These are phyloP conservation scores for Bos indicus DNA, from an alignment of 2,113 vertebrate genomes.

Conservation along the genomic window DNA sequence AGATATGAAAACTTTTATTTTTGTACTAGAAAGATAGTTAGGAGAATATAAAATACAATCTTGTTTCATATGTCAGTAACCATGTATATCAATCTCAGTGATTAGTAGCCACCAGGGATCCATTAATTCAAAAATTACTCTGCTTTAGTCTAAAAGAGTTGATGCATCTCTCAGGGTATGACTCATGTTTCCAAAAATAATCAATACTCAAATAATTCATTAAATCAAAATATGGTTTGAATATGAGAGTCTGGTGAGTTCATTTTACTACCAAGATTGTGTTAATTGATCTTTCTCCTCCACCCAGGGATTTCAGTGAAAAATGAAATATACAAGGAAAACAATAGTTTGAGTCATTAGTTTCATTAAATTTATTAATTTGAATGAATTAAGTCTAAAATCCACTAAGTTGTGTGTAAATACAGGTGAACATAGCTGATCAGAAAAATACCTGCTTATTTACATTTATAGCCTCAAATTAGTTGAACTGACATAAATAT, in stretches of 20 bases:
- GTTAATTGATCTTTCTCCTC: not conserved
- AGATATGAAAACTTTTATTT: not conserved
- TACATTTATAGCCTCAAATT: not conserved
- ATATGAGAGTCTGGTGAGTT: not conserved
- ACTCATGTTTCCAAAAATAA: not conserved
- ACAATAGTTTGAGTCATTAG: not conserved
- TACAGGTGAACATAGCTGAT: not conserved
- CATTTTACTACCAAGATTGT: not conserved
- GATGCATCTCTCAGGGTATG: not conserved
- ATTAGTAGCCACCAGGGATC: not conserved
- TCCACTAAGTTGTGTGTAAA: not conserved
- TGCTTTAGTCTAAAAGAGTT: not conserved
- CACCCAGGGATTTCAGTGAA: not conserved
- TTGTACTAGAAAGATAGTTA: not conserved
- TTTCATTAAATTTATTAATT: not conserved
- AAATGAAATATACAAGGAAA: not conserved
- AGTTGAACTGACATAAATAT: not conserved
- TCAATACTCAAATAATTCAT: not conserved
- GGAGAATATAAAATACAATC: not conserved
- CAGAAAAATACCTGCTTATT: constrained; percentile 6
- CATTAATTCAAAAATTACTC: not conserved
- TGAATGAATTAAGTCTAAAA: not conserved
- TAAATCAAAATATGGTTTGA: not conserved
- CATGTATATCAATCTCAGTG: not conserved
- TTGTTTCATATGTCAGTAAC: not conserved